Base-by-base conservation (phyloP, 2,113 vertebrate genomes). In the Cephalophus harveyi region DNA sequence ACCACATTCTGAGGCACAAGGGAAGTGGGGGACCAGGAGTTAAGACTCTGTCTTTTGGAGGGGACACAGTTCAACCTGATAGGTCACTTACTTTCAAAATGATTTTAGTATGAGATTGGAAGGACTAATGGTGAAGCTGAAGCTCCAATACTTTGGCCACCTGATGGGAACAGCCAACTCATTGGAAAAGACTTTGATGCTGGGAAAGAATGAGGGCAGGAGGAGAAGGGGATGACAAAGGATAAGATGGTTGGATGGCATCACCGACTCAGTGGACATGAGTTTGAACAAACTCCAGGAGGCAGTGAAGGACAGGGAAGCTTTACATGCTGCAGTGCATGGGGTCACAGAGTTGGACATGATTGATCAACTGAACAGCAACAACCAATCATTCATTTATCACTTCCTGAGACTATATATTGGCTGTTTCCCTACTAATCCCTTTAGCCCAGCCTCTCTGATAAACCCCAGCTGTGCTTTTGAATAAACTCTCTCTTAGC, bases 1-100 rank as follows among this genome's bases (percentile, higher is more conserved):
- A 15, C 30, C 11, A 48, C 19, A 57, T 93, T 89, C 67, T 89
- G 50, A 89, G 30, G 2, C 23, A 27, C 7, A 15, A 2, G 1
- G 1, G 48, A 2, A 23, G 12, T 0, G 4, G 15, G 4, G 27
- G 16, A 40, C 28, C 15, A 36, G 57, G 10, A 36, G n/a, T 81
- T 52, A 57, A 4, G 33, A 62, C 7, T 57, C 59, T 11, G 13
- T 89, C 71, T n/a, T 81, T 30, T n/a, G 10, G 3, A 55, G n/a
- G 84, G 5, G 14, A 9, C 7, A 36, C 30, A 83, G 2, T 83
- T 89, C 50, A 60, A 48, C 8, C 40, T 14, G 52, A 50, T 12
- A 85, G 28, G 6, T 13, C 48, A 6, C 23, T 76, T 91, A 46
- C 27, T 96, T 94, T 92, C 36, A 89, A 92, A 64, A 23, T 59